Conservation (phyloP, 2,888 invertebrate genomes). For the Epinotia ramella region DNA sequence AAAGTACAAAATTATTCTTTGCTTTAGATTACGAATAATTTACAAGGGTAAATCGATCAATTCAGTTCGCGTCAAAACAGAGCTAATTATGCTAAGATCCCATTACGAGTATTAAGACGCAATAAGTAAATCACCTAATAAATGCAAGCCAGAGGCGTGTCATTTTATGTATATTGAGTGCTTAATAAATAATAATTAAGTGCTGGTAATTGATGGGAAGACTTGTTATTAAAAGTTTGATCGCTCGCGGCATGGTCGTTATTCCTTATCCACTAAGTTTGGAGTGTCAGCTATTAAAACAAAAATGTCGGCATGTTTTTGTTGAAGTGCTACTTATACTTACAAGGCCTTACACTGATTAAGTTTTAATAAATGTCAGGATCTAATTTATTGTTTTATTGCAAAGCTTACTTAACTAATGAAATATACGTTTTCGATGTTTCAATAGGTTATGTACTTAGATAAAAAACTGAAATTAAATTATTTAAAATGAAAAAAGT, state of each 20-base stretch:
- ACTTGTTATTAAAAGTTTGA: constrained; percentile 40
- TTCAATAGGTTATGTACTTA: background rate
- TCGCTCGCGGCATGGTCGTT: constrained; percentile 51
- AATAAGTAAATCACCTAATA: constrained; percentile 39
- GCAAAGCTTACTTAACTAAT: background rate
- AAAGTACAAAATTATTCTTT: background rate
- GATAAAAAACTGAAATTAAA: too few species aligned
- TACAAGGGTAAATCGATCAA: constrained; percentile 21
- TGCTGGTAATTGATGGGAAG: constrained; percentile 27
- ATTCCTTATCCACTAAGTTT: constrained; percentile 8
- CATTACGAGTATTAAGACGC: constrained; percentile 16
- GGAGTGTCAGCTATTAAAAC: constrained; percentile 28
- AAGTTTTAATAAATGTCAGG: background rate
- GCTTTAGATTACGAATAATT: background rate
- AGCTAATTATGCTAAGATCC: constrained; percentile 25
- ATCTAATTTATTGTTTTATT: background rate
- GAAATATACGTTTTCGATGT: background rate
- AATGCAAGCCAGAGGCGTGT: constrained; percentile 37
- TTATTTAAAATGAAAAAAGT: too few species aligned
- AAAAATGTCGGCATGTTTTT: constrained; percentile 54
- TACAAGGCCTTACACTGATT: constrained; percentile 38
- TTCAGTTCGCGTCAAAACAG: constrained; percentile 28
- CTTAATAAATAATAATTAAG: constrained; percentile 39
- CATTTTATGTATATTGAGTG: constrained; percentile 15
- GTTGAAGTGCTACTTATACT: constrained; percentile 36